Evolutionary conservation across 2,888 invertebrate genomes (phyloP).

Genomic region (Lordiphosa andalusiaca): DNA sequence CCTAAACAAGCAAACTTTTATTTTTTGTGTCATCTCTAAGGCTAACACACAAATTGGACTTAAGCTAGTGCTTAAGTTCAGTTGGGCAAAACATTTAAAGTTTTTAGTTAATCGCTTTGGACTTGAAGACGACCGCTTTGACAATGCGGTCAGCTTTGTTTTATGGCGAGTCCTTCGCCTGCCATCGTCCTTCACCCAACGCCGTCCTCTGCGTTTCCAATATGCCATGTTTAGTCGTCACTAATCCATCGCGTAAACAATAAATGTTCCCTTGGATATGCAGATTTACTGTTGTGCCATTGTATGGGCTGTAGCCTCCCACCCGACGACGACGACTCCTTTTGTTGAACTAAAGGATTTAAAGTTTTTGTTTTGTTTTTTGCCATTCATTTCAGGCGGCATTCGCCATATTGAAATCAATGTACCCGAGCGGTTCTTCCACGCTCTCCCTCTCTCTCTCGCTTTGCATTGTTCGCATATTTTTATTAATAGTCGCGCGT

Average conservation of each 20-base stretch:
- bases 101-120: constrained; percentile 34
- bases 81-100: constrained; percentile 27
- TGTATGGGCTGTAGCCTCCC: constrained; percentile 20
- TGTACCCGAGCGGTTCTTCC: constrained; percentile 23
- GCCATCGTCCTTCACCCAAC: constrained; percentile 15
- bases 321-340: constrained; percentile 40
- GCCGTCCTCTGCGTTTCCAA: constrained; percentile 41
- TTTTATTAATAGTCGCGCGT: constrained; percentile 65
- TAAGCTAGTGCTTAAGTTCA: constrained; percentile 3
- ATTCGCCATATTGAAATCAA: constrained; percentile 62
- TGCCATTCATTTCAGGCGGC: constrained; percentile 51
- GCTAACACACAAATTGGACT: too few relatives aligned
- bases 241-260: constrained; percentile 66
- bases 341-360: constrained; percentile 67
- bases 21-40: too few relatives aligned
- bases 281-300: constrained; percentile 32
- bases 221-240: constrained; percentile 63
- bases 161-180: constrained; percentile 27
- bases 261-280: constrained; percentile 47
- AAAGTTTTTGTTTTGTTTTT: constrained; percentile 64
- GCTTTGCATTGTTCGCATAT: constrained; percentile 62
- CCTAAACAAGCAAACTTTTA: too few relatives aligned
- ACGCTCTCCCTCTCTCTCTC: constrained; percentile 18
- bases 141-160: constrained; percentile 56
- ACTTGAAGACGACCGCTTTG: constrained; percentile 32